Evolutionary conservation across 2,113 vertebrate species (phyloP).

Genomic region (Sterrhoptilus dennistouni): DNA sequence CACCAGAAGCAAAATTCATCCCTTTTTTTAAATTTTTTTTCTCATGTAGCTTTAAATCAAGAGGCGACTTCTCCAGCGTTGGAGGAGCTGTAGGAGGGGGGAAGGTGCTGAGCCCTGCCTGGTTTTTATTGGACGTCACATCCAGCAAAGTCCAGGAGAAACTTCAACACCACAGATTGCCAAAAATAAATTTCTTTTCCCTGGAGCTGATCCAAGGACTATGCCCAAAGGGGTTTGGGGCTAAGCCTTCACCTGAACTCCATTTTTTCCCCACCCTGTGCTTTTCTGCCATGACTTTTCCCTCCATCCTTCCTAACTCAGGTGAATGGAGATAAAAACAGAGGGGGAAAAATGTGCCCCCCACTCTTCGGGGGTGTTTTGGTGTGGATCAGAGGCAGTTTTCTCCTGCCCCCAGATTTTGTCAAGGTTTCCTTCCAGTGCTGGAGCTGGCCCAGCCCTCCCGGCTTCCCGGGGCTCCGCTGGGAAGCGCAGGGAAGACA

Average conservation of each 20-base stretch:
- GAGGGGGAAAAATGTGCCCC: accelerated
- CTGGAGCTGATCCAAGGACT: background rate
- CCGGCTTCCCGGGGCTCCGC: slow-evolving; percentile 29
- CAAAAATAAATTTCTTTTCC: background rate
- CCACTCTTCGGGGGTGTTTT: accelerated
- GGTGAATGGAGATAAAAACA: background rate
- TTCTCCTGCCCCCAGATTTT: background rate
- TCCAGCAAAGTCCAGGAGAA: background rate
- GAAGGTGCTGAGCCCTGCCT: background rate
- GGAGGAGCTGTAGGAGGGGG: background rate
- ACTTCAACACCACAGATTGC: background rate
- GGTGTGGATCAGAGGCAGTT: background rate
- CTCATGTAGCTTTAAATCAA: background rate
- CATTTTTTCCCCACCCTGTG: accelerated
- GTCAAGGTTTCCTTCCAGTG: background rate
- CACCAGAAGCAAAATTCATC: background rate
- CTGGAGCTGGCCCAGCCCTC: slow-evolving; percentile 43
- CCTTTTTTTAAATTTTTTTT: background rate
- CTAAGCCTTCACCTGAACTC: background rate
- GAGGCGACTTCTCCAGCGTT: background rate
- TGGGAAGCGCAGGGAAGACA: slow-evolving; percentile 50
- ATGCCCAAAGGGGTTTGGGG: background rate
- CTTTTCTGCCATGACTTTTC: background rate
- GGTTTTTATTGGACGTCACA: background rate
- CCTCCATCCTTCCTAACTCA: background rate